A percentile compares a stretch with the other conserved stretches of the same genome.
Evolutionary conservation across 1,140 invertebrate genomes (phyloP).

Genomic region (Halesus radiatus): DNA sequence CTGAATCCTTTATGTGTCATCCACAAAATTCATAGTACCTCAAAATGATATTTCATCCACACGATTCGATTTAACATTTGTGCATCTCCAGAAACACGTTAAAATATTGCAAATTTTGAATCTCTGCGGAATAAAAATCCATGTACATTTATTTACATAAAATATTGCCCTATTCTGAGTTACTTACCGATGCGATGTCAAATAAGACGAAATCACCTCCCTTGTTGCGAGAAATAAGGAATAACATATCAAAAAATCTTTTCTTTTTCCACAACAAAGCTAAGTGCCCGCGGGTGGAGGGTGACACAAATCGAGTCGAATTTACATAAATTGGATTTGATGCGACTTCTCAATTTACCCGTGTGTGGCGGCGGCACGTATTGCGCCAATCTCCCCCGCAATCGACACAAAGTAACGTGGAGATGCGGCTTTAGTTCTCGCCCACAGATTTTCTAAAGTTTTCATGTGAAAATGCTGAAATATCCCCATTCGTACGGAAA

Average conservation of each 20-base stretch:
- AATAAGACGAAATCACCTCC: background rate
- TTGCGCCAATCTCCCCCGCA: constrained; percentile 39
- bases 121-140: too few species aligned
- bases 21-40: too few species aligned
- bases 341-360: constrained; percentile 49
- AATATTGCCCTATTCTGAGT: constrained; percentile 11
- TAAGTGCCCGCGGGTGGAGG: constrained; percentile 24
- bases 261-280: constrained; percentile 34
- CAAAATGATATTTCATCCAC: too few species aligned
- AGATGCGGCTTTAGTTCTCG: background rate
- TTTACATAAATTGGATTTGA: constrained; percentile 53
- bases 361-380: constrained; percentile 42
- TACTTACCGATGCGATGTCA: constrained; percentile 13
- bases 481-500: background rate
- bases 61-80: too few species aligned
- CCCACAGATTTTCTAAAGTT: constrained; percentile 11
- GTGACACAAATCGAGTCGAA: constrained; percentile 49
- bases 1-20: too few species aligned
- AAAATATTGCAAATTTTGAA: too few species aligned
- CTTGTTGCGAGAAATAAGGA: background rate
- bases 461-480: background rate
- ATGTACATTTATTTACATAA: background rate
- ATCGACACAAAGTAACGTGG: constrained; percentile 23
- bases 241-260: constrained; percentile 35
- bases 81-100: too few species aligned